Evolutionary conservation across 2,113 vertebrate genomes (phyloP), one percentile per base, ranked within the genome.

Genomic region (Nematolebias whitei): DNA sequence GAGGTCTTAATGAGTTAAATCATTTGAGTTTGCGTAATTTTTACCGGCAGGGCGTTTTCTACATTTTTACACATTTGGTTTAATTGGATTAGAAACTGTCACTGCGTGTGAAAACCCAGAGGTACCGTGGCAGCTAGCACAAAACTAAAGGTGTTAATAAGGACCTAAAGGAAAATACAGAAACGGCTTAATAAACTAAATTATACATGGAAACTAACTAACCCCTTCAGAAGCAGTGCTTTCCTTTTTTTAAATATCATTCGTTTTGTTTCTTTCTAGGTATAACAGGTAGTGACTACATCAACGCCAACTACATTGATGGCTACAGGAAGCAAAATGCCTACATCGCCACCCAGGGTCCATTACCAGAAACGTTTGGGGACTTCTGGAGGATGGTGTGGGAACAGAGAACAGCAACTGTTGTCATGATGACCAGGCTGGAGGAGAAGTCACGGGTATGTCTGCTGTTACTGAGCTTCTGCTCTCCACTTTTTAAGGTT

Each of bases 361-460:
- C 98, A 0, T 89, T 99, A 74, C 96, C 97, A 0, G 98, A 99
- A 92, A 99, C 97, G 2, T 99, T 99, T 0, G 96, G 96, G 1
- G 97, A 99, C 88, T 99, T 99, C 80, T 99, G 98, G 98, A 93
- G 98, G 64, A 99, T 99, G 98, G 96, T 99, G 83, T 99, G 98
- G 98, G 98, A 99, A 70, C 98, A 99, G 85, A 93, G 98, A 23
- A 95, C 97, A 0, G 96, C 98, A 50, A 99, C 97, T 1, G 91
- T 99, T 6, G 96, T 99, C 57, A 99, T 99, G 98, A 99, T 99
- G 97, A 99, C 98, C 1, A 90, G 95, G 62, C 93, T 99, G 64
- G 98, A 99, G 82, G 98, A 99, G 87, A 99, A 98, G 62, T 99
- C 97, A 13, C 93, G 96, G 93, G 98, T 98, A 50, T 90, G 94